phyloP scores from a whole-genome alignment of 2,113 vertebrate genomes.

The Bostrychus sinensis region DNA sequence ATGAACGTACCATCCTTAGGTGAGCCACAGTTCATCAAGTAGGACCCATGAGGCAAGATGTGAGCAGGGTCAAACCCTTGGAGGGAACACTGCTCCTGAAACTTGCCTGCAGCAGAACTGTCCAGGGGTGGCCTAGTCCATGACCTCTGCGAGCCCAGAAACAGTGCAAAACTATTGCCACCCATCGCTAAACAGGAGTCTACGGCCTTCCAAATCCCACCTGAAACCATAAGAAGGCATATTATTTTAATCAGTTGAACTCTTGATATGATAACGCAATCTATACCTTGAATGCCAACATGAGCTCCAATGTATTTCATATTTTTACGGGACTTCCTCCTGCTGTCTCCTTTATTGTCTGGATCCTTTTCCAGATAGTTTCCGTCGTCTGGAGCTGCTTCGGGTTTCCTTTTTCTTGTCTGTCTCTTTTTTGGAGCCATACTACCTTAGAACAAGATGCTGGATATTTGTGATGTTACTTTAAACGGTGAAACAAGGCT shows the following conservation, averaged over 20 bases:
- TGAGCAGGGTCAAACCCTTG: conserved; percentile 68
- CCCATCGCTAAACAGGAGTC: conserved; percentile 68
- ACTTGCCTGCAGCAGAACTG: conserved; percentile 67
- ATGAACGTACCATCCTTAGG: conserved; percentile 76
- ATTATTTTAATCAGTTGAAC: neutral
- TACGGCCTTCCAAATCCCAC: conserved; percentile 83
- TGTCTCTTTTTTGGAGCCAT: conserved; percentile 67
- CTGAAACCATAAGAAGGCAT: conserved; percentile 40
- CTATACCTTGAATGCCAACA: conserved; percentile 76
- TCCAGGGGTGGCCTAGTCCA: conserved; percentile 79
- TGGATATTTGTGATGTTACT: too few species aligned
- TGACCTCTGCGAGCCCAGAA: conserved; percentile 80
- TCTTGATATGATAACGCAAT: too few species aligned
- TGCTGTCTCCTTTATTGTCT: conserved; percentile 22
- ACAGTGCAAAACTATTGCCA: conserved; percentile 77
- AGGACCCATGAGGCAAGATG: conserved; percentile 82
- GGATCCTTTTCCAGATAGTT: conserved; percentile 9
- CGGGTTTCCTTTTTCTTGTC: conserved; percentile 49
- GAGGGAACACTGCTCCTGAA: conserved; percentile 64
- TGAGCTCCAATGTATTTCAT: conserved; percentile 80
- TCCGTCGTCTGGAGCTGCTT: conserved; percentile 17
- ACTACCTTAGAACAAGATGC: neutral
- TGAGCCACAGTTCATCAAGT: conserved; percentile 84
- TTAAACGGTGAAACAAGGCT: too few species aligned
- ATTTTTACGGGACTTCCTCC: conserved; percentile 21